Evolutionary conservation across 2,888 invertebrate species (phyloP), one percentile per base, ranked within the genome.

Genomic region (Macrophya alboannulata): DNA sequence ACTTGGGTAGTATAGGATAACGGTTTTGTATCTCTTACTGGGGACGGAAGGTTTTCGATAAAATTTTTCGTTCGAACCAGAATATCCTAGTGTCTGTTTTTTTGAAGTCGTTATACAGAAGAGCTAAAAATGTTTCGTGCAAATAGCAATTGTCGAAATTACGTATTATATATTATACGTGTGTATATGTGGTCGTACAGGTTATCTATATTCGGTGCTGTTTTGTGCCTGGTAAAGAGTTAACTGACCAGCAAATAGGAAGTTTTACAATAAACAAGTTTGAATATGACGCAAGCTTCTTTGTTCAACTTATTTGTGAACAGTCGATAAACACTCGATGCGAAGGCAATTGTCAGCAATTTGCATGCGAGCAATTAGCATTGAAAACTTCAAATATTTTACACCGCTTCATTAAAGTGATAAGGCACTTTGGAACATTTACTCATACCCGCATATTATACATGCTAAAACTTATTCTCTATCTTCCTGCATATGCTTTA

Each of bases 271-370:
- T 37, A 81, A 81, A 81, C 81, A 81, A 81, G 62, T 81, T 55
- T 15, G 62, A 62, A 62, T 43, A 45, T 87, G 85, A 86, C 87
- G 87, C 85, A 87, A 87, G 72, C 25, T 86, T 87, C 87, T 87
- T 87, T 87, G 86, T 87, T 84, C 85, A 87, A 87, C 87, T 83
- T 84, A 87, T 87, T 87, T 77, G 85, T 87, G 85, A 85, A 83
- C 74, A 72, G 72, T 83, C 85, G 86, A 87, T 87, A 87, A 87
- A 86, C 76, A 84, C 72, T 86, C 86, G 86, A 87, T 85, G 85
- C 71, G 85, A 74, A 81, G 83, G 83, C 85, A 85, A 85, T 85
- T 85, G 85, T 85, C 85, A 85, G 85, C 85, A 85, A 85, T 85
- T 85, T 85, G 77, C 85, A 77, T 85, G 77, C 76, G 17, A 25